Base-by-base conservation (phyloP, 1,140 invertebrate genomes). In the Spodoptera litura region DNA sequence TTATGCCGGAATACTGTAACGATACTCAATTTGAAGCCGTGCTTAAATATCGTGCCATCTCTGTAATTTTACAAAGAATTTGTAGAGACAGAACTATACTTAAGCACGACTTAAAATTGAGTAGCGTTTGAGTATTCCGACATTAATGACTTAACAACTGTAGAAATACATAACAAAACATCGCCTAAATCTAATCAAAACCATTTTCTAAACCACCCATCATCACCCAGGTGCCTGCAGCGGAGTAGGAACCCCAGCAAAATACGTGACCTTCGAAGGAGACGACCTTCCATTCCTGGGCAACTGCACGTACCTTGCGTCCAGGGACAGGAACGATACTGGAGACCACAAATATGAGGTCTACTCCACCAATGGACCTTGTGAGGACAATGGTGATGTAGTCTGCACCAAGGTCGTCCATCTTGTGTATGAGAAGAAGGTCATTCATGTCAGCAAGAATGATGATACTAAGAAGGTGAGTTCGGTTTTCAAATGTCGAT, bases 281-380 rank as follows among this genome's bases (percentile, higher is more conserved):
- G 95, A 94, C 51, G 96, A 97, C 81, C 96, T 97, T 64, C 96
- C 95, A 0, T 96, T 97, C 81, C 95, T 96, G 80, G 96, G 96
- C 12, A 98, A 98, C 86, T 98, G 97, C 88, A 97, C 97, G 0
- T 98, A 98, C 85, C 89, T 98, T 9, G 95, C 97, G 12, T 96
- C 97, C 0, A 91, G 96, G 44, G 96, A 97, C 89, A 91, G 95
- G 2, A 87, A 95, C 9, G 85, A 93, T 2, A 85, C 93, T 0
- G 91, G 91, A 12, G 92, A 96, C 0, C 96, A 96, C 66, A 95
- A 95, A n/a, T 97, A 97, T 9, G 81, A 96, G 95, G 94, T 97
- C 53, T 95, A 96, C 61, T 95, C 96, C 3, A 96, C 96, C 0
- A 97, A 97, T 83, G 95, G 94, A 5, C 95, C 96, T 1, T 97